Evolutionary conservation across 2,888 invertebrate genomes (phyloP).

Genomic region (Malachius bipustulatus): DNA sequence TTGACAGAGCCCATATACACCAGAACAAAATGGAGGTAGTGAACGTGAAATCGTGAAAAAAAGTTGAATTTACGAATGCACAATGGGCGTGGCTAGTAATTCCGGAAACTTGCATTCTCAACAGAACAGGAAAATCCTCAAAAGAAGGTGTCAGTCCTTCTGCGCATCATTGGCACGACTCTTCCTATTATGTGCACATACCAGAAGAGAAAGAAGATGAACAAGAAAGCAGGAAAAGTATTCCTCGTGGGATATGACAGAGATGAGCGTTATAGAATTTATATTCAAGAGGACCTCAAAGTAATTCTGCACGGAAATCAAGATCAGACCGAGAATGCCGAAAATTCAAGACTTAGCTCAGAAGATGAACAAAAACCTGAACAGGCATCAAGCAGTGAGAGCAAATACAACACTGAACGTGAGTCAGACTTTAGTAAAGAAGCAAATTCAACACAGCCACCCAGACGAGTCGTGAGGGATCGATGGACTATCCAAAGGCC

Average conservation of each 20-base stretch:
- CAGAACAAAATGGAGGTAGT: no score
- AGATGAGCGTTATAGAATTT: slow-evolving; percentile 23
- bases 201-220: slow-evolving; percentile 22
- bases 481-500: no score
- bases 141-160: slow-evolving; percentile 17
- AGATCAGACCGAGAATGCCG: no score
- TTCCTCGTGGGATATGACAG: slow-evolving; percentile 24
- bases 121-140: slow-evolving; percentile 21
- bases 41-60: no score
- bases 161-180: slow-evolving; percentile 19
- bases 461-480: no score
- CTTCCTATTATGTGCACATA: slow-evolving; percentile 20
- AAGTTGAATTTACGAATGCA: slow-evolving; percentile 18
- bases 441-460: no score
- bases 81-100: slow-evolving; percentile 21
- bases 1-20: no score
- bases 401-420: no score
- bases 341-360: no score
- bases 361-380: no score
- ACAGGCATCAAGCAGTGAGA: no score
- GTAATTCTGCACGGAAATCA: slow-evolving; percentile 21
- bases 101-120: slow-evolving; percentile 19
- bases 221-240: slow-evolving; percentile 22
- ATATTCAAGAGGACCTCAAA: slow-evolving; percentile 15
- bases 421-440: no score